phyloP scores from a whole-genome alignment of 2,888 invertebrate genomes.

The Nomada goodeniana region DNA sequence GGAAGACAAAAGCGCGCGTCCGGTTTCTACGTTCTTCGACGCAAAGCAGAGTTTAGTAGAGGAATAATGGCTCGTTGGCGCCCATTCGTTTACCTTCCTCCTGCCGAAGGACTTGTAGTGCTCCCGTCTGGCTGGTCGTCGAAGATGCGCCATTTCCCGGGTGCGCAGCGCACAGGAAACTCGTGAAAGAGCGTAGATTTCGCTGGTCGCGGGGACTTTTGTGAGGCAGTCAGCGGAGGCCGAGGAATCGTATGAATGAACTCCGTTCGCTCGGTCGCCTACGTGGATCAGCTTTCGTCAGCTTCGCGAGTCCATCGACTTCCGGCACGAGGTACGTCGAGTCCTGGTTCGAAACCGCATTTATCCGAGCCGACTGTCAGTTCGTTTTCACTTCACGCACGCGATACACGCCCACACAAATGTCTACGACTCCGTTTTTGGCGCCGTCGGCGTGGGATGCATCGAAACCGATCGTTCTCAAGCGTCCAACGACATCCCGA shows the following conservation, averaged over 20 bases:
- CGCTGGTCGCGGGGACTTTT: background rate
- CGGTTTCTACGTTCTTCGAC: background rate
- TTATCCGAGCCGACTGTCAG: conserved; percentile 62
- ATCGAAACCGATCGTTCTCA: background rate
- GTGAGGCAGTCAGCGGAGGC: background rate
- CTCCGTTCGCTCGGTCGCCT: conserved; percentile 41
- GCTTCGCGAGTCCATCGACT: conserved; percentile 76
- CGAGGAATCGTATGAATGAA: conserved; percentile 24
- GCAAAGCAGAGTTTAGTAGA: background rate
- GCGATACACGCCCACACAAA: background rate
- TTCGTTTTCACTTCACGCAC: conserved; percentile 35
- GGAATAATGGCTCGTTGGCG: background rate
- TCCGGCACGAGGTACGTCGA: conserved; percentile 69
- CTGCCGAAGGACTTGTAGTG: conserved; percentile 82
- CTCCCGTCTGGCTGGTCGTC: conserved; percentile 78
- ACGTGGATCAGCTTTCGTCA: conserved; percentile 74
- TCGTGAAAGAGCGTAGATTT: conserved; percentile 2
- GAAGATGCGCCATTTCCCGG: conserved; percentile 80
- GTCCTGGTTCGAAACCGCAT: conserved; percentile 74
- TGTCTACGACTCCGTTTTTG: background rate
- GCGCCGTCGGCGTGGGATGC: conserved; percentile 1
- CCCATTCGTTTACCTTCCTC: conserved; percentile 79
- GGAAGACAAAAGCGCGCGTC: background rate
- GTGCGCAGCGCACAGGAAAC: background rate
- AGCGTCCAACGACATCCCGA: too few species aligned